Conservation (phyloP, 2,888 invertebrate species). For the Lysandra coridon region DNA sequence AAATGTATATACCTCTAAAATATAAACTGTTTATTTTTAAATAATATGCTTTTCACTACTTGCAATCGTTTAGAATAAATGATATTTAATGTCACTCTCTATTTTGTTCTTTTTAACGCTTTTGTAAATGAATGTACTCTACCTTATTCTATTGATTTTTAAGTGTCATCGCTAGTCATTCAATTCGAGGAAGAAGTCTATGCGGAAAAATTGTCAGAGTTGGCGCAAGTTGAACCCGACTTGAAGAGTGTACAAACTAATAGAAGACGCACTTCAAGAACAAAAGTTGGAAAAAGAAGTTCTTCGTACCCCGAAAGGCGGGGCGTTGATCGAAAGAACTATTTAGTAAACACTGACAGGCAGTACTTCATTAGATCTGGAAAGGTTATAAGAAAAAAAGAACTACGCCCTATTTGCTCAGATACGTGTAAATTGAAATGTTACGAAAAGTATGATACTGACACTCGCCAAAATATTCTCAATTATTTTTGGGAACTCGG, state of each 20-base stretch:
- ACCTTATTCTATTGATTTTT: background rate
- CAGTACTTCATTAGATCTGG: background rate
- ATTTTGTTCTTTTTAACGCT: background rate
- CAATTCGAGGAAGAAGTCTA: background rate
- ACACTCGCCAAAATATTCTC: slow-evolving; percentile 1
- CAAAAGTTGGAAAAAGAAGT: background rate
- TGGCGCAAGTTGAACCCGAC: background rate
- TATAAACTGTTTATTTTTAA: too few relatives aligned
- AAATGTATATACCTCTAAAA: background rate
- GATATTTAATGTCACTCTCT: background rate
- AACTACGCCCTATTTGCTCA: background rate
- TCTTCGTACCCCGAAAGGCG: background rate
- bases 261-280: background rate
- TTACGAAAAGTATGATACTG: background rate
- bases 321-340: background rate
- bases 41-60: background rate
- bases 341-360: background rate
- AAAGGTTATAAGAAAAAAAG: background rate
- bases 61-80: background rate
- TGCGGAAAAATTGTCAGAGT: background rate
- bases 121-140: background rate
- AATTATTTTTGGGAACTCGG: slow-evolving; percentile 7
- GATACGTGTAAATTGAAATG: slow-evolving; percentile 20
- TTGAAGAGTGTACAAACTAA: background rate
- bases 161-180: background rate